Base-by-base conservation (phyloP, 2,888 invertebrate genomes). In the Drosophila engyochracea region DNA sequence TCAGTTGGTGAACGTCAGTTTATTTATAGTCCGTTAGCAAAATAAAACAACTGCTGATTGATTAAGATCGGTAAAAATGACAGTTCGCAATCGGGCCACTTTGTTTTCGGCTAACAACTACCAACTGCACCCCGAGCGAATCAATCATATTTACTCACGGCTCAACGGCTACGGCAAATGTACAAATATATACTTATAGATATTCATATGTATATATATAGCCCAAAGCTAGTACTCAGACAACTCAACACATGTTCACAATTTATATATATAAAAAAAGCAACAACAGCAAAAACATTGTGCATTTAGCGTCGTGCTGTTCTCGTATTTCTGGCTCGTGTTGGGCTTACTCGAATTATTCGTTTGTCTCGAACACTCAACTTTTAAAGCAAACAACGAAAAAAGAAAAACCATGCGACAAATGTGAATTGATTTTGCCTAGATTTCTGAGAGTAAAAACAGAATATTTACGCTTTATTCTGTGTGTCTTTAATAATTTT, bases 111-210 rank as follows among this genome's bases (percentile, higher is more conserved):
- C 31, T 51, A 33, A 37, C 33, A 37, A 59, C 63, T 67, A 51
- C 25, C 33, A 37, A 59, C 60, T 69, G 52, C 64, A 58, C 35
- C 47, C 33, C 61, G 67, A 52, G 30, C 74, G 87, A 84, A 89
- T 89, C 89, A 89, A 85, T 89, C 87, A 89, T 85, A 69, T 78
- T 69, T 66, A 64, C 68, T 41, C 67, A 66, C 59, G 41, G 53
- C 35, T 52, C 41, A 22, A 37, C n/a, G 22, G 30, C 22, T 71
- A 74, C 68, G 30, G 6, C 30, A 55, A 37, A 49, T 55, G 28
- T 5, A 62, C 49, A 73, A 60, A 41, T 30, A 9, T 30, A 37
- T 33, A 54, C 37, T 12, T 44, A 44, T 49, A 30, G 5, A 39
- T 30, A 33, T 30, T 22, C 4, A 4, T n/a, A 37, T 19, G 25